These are phyloP conservation scores for Hyalella azteca DNA, from an alignment of 2,888 invertebrate genomes.

Conservation along the genomic window DNA sequence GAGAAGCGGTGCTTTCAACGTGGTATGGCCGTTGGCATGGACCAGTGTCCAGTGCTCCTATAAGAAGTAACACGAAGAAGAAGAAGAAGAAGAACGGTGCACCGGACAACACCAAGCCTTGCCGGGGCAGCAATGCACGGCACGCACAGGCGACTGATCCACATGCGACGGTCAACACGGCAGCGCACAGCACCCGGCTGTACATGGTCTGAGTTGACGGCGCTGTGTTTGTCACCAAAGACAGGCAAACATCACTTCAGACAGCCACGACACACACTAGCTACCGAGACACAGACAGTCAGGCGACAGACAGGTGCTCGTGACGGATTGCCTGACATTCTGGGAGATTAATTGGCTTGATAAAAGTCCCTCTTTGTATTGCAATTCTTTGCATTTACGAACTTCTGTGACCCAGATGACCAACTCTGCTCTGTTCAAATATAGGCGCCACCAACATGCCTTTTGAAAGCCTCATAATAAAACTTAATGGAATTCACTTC, in stretches of 20 bases:
- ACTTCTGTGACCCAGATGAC: neutral
- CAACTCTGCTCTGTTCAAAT: neutral
- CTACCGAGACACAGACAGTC: neutral
- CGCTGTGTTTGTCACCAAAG: constrained; percentile 12
- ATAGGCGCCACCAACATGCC: neutral
- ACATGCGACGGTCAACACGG: constrained; percentile 19
- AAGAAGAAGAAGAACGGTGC: neutral
- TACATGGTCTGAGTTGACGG: constrained; percentile 5
- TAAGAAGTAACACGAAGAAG: too few relatives aligned
- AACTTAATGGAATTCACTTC: neutral
- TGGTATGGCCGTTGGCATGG: too few relatives aligned
- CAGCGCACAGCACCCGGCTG: neutral
- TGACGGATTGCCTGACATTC: constrained; percentile 32
- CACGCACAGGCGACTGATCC: too few relatives aligned
- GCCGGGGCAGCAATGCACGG: too few relatives aligned
- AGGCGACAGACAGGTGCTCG: neutral
- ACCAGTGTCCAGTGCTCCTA: too few relatives aligned
- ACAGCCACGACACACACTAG: constrained; percentile 6
- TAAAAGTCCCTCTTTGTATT: constrained; percentile 10
- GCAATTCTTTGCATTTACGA: neutral
- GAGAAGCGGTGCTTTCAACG: too few relatives aligned
- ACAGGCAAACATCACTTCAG: neutral
- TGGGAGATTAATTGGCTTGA: constrained; percentile 29
- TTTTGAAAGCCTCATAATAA: constrained; percentile 6
- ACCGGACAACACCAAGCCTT: neutral